phyloP scores from a whole-genome alignment of 2,888 invertebrate genomes.

The Sialis fuliginosa region DNA sequence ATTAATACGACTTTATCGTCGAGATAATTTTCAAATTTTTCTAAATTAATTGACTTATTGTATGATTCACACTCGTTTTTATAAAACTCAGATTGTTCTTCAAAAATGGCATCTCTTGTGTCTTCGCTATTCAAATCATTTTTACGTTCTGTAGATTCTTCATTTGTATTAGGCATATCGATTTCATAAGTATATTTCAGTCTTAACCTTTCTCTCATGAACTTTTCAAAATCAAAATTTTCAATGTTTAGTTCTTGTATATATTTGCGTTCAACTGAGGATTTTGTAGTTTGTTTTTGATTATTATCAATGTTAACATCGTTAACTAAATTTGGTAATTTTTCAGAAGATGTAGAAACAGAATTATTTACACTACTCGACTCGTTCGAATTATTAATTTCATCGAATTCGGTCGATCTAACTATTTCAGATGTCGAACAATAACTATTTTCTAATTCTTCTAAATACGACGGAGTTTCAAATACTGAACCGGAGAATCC shows the following conservation, averaged over 20 bases:
- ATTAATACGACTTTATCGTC: too few relatives aligned
- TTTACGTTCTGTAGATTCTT: neutral
- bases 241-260: too few relatives aligned
- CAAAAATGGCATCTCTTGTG: too few relatives aligned
- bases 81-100: too few relatives aligned
- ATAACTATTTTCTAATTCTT: neutral
- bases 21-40: too few relatives aligned
- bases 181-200: neutral
- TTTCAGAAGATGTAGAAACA: neutral
- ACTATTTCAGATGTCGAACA: neutral
- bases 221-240: slow-evolving; percentile 2
- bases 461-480: neutral
- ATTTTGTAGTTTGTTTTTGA: neutral
- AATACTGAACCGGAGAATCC: too few relatives aligned
- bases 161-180: neutral
- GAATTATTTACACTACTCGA: neutral
- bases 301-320: slow-evolving; percentile 11
- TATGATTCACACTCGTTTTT: too few relatives aligned
- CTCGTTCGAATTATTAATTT: neutral
- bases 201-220: neutral
- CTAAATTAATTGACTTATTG: too few relatives aligned
- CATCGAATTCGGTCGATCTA: neutral
- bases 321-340: neutral
- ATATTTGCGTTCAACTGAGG: neutral
- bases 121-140: too few relatives aligned